Percentiles rank a stretch among this genome's conserved stretches.
Conservation (phyloP, 2,113 vertebrate genomes). For the Xenus cinereus region DNA sequence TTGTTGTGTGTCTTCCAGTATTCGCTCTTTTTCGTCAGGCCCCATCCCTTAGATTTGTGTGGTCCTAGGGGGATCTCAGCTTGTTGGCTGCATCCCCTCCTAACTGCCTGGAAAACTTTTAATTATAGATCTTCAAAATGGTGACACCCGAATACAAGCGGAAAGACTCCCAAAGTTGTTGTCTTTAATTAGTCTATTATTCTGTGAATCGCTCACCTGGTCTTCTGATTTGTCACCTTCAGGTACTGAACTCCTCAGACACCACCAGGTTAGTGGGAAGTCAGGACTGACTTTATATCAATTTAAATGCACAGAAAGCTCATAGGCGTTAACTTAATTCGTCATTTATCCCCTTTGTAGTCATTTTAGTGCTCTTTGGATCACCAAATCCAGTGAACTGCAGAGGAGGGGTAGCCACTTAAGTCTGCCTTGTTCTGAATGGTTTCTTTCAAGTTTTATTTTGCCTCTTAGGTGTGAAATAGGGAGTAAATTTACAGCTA, state of each 20-base stretch:
- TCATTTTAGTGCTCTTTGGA: not conserved
- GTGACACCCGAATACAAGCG: not conserved
- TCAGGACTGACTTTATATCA: not conserved
- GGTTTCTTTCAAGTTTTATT: not conserved
- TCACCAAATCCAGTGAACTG: not conserved
- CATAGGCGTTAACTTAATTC: not conserved
- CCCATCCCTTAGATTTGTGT: not conserved
- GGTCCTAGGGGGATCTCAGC: not conserved
- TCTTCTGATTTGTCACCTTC: not conserved
- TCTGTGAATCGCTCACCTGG: not conserved
- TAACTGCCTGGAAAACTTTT: not conserved
- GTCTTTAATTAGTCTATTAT: not conserved
- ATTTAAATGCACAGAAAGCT: not conserved
- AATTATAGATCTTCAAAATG: not conserved
- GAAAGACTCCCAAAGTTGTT: not conserved
- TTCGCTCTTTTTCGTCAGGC: not conserved
- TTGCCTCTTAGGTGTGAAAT: not conserved
- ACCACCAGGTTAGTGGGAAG: not conserved
- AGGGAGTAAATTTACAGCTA: not conserved
- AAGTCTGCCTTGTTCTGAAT: not conserved
- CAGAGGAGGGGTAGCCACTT: not conserved
- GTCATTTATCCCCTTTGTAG: not conserved
- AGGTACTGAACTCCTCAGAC: not conserved
- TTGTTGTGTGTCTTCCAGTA: not conserved
- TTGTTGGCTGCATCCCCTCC: accelerated